Percentiles rank a stretch among this genome's conserved stretches.
phyloP scores from a whole-genome alignment of 2,888 invertebrate species.

The Zonitis immaculata region DNA sequence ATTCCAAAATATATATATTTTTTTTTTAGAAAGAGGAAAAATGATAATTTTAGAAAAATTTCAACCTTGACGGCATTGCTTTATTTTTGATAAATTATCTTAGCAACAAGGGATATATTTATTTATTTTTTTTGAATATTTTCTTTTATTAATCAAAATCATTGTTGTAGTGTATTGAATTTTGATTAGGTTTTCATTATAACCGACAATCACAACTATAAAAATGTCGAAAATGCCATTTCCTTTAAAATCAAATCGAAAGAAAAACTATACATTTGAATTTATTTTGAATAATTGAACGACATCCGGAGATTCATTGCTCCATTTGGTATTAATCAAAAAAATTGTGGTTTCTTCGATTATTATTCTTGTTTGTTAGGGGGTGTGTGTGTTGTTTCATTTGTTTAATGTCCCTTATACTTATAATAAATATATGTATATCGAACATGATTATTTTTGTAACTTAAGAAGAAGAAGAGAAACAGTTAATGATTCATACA shows the following conservation, averaged over 20 bases:
- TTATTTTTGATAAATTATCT: neutral
- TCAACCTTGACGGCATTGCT: neutral
- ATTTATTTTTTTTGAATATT: too few species aligned
- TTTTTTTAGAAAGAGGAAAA: too few species aligned
- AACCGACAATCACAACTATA: neutral
- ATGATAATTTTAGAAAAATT: neutral
- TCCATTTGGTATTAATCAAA: neutral
- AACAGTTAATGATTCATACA: slow-evolving; percentile 2
- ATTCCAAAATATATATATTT: too few species aligned
- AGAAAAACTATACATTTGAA: too few species aligned
- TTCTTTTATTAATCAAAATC: too few species aligned
- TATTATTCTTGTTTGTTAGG: too few species aligned
- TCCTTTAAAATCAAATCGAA: neutral
- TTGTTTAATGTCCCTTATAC: neutral
- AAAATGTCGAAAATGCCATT: neutral
- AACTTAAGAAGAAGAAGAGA: slow-evolving; percentile 1
- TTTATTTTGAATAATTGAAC: neutral
- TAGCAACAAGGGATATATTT: neutral
- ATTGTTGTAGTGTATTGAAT: neutral
- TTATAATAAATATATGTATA: neutral
- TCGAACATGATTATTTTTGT: neutral
- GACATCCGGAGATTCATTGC: too few species aligned
- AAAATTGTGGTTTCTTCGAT: neutral
- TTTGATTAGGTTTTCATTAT: neutral
- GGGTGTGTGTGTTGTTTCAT: neutral